Base-by-base conservation (phyloP, 2,888 invertebrate genomes). In the Drosophila subsilvestris region DNA sequence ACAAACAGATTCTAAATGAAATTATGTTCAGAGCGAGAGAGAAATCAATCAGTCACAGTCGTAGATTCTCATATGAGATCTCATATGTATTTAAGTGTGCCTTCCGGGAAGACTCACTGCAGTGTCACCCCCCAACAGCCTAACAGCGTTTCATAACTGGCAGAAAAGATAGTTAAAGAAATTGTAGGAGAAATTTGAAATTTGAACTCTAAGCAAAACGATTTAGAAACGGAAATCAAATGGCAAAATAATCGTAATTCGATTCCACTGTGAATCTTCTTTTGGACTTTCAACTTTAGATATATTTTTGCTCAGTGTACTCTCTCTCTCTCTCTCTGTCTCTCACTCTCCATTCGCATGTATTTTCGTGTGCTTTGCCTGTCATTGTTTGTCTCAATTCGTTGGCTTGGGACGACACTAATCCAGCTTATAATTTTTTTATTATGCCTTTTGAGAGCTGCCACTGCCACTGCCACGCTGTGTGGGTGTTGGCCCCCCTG, bases 31-130 rank as follows among this genome's bases (percentile, higher is more conserved):
- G 37, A 37, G 37, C 8, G 27, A 58, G 50, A 60, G 25, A 69
- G 79, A 78, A 88, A 88, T 87, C 87, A 88, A 89, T 88, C 87
- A 87, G 87, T 89, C 86, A 88, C 89, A 89, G 74, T 78, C 66
- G 75, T 56, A 57, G 54, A 22, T 22, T 22, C 67, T 22, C 67
- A 14, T 32, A 4, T 6, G 25, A 25, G 32, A 6, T 3, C 12
- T 32, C 32, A 4, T 12, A 32, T 32, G 32, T 3, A 12, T 1
- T 12, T 37, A 3, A 1, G 3, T 14, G 32, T 50, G 29, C 17
- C 72, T 87, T 84, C 84, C 72, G 72, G 63, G 86, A 88, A 88
- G 67, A 67, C 61, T 44, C 29, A 29, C 29, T 29, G 29, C 3
- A 29, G 68, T 17, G 14, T 9, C 63, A 0, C 22, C 22, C 25